Evolutionary conservation across 2,113 vertebrate genomes (phyloP).

Genomic region (Vulpes lagopus): DNA sequence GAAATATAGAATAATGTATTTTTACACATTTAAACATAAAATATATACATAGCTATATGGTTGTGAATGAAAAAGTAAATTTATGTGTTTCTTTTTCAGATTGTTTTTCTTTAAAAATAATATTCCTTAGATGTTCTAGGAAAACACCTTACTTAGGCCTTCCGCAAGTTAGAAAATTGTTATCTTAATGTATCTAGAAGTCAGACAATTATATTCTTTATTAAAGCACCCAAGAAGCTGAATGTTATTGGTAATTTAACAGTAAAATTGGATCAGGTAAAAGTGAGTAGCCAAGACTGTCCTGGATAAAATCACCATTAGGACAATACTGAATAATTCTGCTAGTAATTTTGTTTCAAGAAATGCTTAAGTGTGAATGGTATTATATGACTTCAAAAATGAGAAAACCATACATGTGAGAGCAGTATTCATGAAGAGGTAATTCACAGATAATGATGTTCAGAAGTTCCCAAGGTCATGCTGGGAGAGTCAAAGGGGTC

Average conservation of each 20-base stretch:
- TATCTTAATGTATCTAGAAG: background rate
- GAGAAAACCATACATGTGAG: background rate
- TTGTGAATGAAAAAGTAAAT: conserved; percentile 1
- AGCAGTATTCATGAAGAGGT: background rate
- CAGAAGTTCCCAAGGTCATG: background rate
- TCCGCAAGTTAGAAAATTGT: background rate
- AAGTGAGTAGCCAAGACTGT: background rate
- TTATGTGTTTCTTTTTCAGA: background rate
- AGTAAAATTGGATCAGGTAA: background rate
- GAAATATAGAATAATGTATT: background rate
- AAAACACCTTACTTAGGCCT: background rate
- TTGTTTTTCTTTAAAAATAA: conserved; percentile 4
- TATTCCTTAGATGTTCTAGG: background rate
- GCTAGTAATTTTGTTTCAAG: conserved; percentile 50
- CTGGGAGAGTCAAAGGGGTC: background rate
- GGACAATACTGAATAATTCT: background rate
- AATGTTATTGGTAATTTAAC: background rate
- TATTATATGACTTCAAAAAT: conserved; percentile 39
- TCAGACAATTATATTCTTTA: background rate
- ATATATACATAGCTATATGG: background rate
- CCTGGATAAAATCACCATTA: conserved; percentile 16
- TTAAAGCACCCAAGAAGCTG: background rate
- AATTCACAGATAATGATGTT: background rate
- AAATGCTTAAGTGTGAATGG: background rate
- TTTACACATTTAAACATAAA: conserved; percentile 45